Evolutionary conservation across 2,888 invertebrate species (phyloP), one percentile per base, ranked within the genome.

Genomic region (Prosapia bicincta): DNA sequence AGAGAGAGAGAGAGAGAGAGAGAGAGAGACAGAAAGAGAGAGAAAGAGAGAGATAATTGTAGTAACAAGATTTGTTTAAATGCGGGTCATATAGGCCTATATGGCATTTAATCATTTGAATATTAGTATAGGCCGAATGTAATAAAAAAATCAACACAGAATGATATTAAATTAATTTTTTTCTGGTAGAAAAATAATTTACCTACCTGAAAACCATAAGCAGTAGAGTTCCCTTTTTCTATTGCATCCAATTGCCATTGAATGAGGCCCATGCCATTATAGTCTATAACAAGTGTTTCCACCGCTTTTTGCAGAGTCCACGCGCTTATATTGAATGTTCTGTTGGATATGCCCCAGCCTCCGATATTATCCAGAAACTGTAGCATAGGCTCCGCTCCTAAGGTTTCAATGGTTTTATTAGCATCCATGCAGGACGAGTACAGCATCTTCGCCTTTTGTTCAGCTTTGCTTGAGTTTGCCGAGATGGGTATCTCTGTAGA

Each of bases 341-440:
- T 86, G 0, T 87, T 85, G 0, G 93, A 91, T 6, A 97, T 86
- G 83, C 93, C 94, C 97, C 97, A 98, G 0, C 96, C 96, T 0
- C 96, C 96, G 38, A 96, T 85, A 80, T 91, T 88, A 78, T 88
- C 87, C 72, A 97, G 86, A n/a, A 97, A 86, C 96, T 90, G 89
- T 7, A 93, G 83, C 86, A 98, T 88, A 0, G 98, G 98, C 80
- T 91, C 89, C 13, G 93, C 91, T 0, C 94, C 96, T 24, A 95
- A 85, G 69, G 90, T 88, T 85, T 98, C 98, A 79, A 97, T 93
- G 0, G 93, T 95, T 83, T 96, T 96, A 81, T 97, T 96, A 0
- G 89, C 89, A 83, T 98, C 98, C 86, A 98, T 89, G 83, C 98
- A 98, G 0, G 98, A 96, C 80, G 92, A 89, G 85, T 96, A 98